Evolutionary conservation across 2,888 invertebrate species (phyloP).

Genomic region (Tyria jacobaeae): DNA sequence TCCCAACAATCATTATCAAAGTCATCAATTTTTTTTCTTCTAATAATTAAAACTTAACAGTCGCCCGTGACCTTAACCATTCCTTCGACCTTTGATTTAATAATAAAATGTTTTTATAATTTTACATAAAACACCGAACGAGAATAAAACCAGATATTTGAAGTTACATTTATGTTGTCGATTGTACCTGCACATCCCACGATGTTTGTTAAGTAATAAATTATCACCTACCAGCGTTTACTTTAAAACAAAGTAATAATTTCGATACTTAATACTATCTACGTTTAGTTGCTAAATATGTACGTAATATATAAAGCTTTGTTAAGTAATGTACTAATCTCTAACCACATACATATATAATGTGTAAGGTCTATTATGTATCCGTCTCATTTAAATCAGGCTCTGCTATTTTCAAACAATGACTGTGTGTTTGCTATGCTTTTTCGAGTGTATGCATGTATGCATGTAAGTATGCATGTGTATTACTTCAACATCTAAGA

Average conservation of each 20-base stretch:
- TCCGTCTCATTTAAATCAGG: too few relatives aligned
- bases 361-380: too few relatives aligned
- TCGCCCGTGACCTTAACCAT: neutral
- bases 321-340: too few relatives aligned
- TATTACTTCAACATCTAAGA: too few relatives aligned
- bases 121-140: neutral
- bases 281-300: neutral
- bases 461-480: too few relatives aligned
- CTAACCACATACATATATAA: too few relatives aligned
- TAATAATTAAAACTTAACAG: neutral
- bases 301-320: too few relatives aligned
- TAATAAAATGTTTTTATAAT: neutral
- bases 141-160: neutral
- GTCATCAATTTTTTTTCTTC: neutral
- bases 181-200: slow-evolving; percentile 23
- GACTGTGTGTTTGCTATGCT: too few relatives aligned
- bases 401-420: too few relatives aligned
- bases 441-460: too few relatives aligned
- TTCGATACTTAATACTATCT: neutral
- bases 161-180: slow-evolving; percentile 3
- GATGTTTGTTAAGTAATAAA: slow-evolving; percentile 17
- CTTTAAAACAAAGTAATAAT: slow-evolving; percentile 15
- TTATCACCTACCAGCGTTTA: slow-evolving; percentile 29
- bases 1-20: neutral
- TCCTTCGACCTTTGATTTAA: neutral